Evolutionary conservation across 2,113 vertebrate genomes (phyloP).

Genomic region (Balaenoptera acutorostrata): DNA sequence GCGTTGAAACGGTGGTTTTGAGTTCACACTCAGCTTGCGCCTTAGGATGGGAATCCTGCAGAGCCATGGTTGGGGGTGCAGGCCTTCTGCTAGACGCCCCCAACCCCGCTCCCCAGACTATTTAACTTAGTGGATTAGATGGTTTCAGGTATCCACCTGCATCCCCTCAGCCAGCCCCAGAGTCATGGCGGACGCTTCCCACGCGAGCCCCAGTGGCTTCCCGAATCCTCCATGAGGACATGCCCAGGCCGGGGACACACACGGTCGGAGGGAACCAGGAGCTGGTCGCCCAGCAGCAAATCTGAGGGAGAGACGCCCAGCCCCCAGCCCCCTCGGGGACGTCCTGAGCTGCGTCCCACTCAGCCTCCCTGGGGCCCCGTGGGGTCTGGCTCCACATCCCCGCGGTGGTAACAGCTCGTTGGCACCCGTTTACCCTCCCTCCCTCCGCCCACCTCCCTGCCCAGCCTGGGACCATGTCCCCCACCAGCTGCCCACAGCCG

Average conservation of each 20-base stretch:
- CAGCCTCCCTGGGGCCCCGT: background rate
- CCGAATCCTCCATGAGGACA: background rate
- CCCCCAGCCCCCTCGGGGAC: rapidly evolving
- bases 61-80: rapidly evolving
- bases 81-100: background rate
- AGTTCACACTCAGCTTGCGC: background rate
- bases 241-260: rapidly evolving
- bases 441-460: background rate
- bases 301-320: background rate
- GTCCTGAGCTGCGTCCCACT: background rate
- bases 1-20: too few species aligned
- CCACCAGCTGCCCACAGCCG: background rate
- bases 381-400: background rate
- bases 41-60: background rate
- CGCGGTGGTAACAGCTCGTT: background rate
- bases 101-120: background rate
- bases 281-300: background rate
- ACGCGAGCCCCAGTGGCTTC: background rate
- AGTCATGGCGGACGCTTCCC: background rate
- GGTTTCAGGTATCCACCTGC: background rate
- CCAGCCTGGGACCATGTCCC: too few species aligned
- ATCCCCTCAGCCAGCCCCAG: background rate
- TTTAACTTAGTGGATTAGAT: background rate
- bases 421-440: background rate
- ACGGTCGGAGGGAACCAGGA: background rate